Evolutionary conservation across 2,797 vertebrate genomes (phyloP), one percentile per base, ranked within the genome.

Genomic region (Pseudochromis fuscus): DNA sequence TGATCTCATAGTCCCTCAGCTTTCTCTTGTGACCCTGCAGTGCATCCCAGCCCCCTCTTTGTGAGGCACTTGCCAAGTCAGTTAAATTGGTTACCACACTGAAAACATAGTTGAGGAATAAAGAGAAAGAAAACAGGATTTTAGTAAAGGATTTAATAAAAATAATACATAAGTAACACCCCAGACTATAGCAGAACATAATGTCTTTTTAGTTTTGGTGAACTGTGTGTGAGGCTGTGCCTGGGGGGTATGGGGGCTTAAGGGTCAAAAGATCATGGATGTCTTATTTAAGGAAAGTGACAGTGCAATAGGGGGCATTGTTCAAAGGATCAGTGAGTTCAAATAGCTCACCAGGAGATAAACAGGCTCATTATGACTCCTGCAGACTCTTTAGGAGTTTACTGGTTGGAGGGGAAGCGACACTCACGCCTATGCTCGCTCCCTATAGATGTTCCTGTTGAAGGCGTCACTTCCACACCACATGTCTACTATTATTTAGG

Each of bases 251-350:
- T 44, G 67, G 48, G 50, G 42, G 42, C 49, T 40, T 25, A 46
- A 27, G 68, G 65, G 78, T 82, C 69, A 79, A 72, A 62, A 48
- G 52, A 24, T 76, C 77, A 65, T 53, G 78, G 78, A 84, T 66
- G 52, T 87, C 76, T 87, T 58, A 49, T 46, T 89, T 68, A 77
- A 50, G 72, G 71, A 77, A 84, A 81, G 46, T 81, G 75, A 82
- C 79, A 77, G 72, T 64, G 66, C 59, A 76, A 78, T 59, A 74
- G 67, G 44, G 58, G 11, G 59, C 65, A 60, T 74, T 84, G 76
- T 85, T 80, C 48, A 44, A 61, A 58, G 67, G 68, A 65, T 73
- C 62, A 83, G 30, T 6, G 25, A 48, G 65, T 79, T 79, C 49
- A 82, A 73, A 79, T 13, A 19, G 30, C 57, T 83, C 56, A 40